Percentiles rank a stretch among this genome's conserved stretches.
Conservation (phyloP, 1,140 invertebrate species). For the Drosophila ohnishii region DNA sequence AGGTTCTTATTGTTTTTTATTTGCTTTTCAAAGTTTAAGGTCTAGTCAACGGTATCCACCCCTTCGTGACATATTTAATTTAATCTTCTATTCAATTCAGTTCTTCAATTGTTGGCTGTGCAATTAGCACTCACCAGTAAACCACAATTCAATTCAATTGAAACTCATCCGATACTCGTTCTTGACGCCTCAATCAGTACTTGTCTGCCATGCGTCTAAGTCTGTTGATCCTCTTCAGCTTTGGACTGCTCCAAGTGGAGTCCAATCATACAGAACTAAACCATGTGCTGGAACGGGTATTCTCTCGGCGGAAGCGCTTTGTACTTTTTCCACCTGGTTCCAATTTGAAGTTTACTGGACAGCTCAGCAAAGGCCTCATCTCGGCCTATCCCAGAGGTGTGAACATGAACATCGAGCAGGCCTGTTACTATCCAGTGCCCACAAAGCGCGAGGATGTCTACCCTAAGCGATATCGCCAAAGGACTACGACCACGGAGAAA, state of each 20-base stretch:
- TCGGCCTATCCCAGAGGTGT: slow-evolving; percentile 59
- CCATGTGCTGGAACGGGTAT: slow-evolving; percentile 66
- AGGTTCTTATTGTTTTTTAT: neutral
- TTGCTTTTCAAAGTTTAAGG: neutral
- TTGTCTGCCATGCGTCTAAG: slow-evolving; percentile 36
- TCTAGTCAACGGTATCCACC: neutral
- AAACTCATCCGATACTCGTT: neutral
- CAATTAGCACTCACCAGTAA: slow-evolving; percentile 19
- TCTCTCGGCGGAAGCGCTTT: slow-evolving; percentile 72
- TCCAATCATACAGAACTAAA: slow-evolving; percentile 42
- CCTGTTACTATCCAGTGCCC: slow-evolving; percentile 71
- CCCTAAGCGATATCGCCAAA: slow-evolving; percentile 64
- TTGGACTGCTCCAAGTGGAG: slow-evolving; percentile 20
- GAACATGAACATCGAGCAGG: slow-evolving; percentile 64
- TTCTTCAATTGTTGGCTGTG: slow-evolving; percentile 14
- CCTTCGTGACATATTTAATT: neutral
- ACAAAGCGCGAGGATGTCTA: slow-evolving; percentile 68
- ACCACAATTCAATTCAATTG: slow-evolving; percentile 8
- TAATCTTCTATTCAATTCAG: neutral
- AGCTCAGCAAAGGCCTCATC: slow-evolving; percentile 61
- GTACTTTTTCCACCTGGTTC: slow-evolving; percentile 67
- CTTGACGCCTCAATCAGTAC: slow-evolving; percentile 62
- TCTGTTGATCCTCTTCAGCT: slow-evolving; percentile 34
- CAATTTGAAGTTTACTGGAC: slow-evolving; percentile 67
- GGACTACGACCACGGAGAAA: slow-evolving; percentile 60